phyloP scores from a whole-genome alignment of 2,888 invertebrate genomes.

The Leptura quadrifasciata region DNA sequence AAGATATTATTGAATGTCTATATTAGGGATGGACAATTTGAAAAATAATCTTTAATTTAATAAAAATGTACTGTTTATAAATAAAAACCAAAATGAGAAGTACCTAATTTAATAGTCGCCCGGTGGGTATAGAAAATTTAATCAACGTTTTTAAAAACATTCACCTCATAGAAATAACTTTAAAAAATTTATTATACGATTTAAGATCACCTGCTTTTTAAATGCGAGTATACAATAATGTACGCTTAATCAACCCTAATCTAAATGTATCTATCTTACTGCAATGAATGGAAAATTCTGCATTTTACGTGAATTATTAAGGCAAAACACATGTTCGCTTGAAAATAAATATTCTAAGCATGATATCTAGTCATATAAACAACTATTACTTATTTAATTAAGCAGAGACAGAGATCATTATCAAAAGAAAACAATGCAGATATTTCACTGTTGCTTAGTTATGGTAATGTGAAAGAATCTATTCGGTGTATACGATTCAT shows the following conservation, averaged over 20 bases:
- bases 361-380: constrained; percentile 61
- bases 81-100: too few species aligned
- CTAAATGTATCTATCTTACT: constrained; percentile 1
- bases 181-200: neutral
- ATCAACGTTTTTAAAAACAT: too few species aligned
- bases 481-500: constrained; percentile 48
- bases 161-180: neutral
- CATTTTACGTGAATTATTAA: constrained; percentile 20
- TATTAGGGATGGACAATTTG: too few species aligned
- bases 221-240: neutral
- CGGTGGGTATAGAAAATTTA: too few species aligned
- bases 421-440: constrained; percentile 69
- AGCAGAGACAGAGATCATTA: constrained; percentile 68
- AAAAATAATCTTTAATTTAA: too few species aligned
- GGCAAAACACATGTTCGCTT: constrained; percentile 13
- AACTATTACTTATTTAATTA: constrained; percentile 70
- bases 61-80: too few species aligned
- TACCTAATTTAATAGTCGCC: too few species aligned
- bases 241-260: neutral
- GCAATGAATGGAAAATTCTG: constrained; percentile 10
- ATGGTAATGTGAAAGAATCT: constrained; percentile 65
- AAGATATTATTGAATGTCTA: too few species aligned
- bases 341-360: constrained; percentile 32
- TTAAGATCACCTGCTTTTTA: neutral
- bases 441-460: constrained; percentile 72